Base-by-base conservation (phyloP, 2,113 vertebrate genomes). In the Patagioenas fasciata region DNA sequence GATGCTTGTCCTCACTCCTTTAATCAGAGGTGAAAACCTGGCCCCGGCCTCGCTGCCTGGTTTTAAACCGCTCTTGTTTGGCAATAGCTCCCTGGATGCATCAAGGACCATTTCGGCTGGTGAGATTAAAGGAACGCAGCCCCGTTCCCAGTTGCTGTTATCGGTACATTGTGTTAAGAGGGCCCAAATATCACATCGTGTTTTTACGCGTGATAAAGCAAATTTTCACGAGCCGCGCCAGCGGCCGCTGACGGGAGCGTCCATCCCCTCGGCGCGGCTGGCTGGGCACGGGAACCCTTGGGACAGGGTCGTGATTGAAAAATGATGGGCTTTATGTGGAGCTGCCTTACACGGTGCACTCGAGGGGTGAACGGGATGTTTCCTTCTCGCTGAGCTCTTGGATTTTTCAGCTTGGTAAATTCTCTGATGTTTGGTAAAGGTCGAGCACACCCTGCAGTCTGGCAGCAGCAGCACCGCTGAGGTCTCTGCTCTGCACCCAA, bases 121-220 rank as follows among this genome's bases (percentile, higher is more conserved):
- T 13, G 72, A 36, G 82, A 86, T 51, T 31, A 40, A 62, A 61
- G 83, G 51, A 64, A 25, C 48, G 2, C 54, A 48, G 61, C 82
- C 74, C 85, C 25, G 74, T 26, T 11, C 65, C 78, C 72, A 69
- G 85, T 15, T 40, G 64, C 85, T 34, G 13, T 61, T 61, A 36
- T 74, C 67, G 0, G 90, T 17, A 80, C 70, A 6, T 9, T 31
- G 91, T 92, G 96, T 91, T 38, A 95, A 91, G 80, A 86, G 93
- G 79, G 83, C 9, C 5, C 15, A 69, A 94, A 91, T 78, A 86
- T 74, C 92, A 62, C 88, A 4, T 23, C 3, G 6, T 69, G 92
- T 7, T 89, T 95, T 96, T 84, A 60, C 67, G 2, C 23, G 4
- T 23, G 50, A 89, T 81, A 96, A 95, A 80, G 91, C 81, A 71